Base-by-base conservation (phyloP, 2,797 vertebrate genomes). In the Chrysocyon brachyurus region DNA sequence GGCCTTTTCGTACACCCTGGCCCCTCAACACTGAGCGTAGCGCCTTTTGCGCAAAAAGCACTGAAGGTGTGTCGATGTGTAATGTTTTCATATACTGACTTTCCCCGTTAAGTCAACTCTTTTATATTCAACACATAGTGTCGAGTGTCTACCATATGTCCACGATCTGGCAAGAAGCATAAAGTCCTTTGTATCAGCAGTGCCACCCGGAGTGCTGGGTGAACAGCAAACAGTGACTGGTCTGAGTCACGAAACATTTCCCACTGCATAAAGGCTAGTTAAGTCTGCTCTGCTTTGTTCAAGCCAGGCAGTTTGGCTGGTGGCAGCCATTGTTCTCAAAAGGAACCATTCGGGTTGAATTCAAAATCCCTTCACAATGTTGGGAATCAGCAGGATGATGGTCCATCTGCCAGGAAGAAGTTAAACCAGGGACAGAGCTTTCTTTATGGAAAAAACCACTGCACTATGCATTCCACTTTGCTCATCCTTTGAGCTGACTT, bases 291-390 rank as follows among this genome's bases (percentile, higher is more conserved):
- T 31, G 22, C 75, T 91, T 91, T 84, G 46, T 84, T 46, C 40
- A 57, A 86, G 59, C 19, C 12, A 22, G 26, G 81, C 57, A 68
- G 31, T 64, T 77, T 77, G 81, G 87, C 79, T 63, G 40, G 87
- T 77, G 84, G 59, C 56, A 94, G 68, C n/a, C 82, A 72, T 16
- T 56, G 84, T 68, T 97, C 85, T 92, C 46, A 6, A 96, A 97
- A 91, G 64, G 52, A 77, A 73, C 22, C n/a, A 15, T 28, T 21
- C 4, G 17, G 24, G 82, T 57, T 79, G 88, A 86, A 92, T 93
- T 94, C 49, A 90, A 94, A 96, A 87, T 90, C 78, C 36, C 21
- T 86, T 90, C 61, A 75, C 31, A 77, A n/a, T 31, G 77, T 40
- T 66, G 28, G 33, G 54, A 72, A 52, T 56, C 66, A 59, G 73